These are phyloP conservation scores for Illadopsis cleaveri DNA, from an alignment of 2,113 vertebrate genomes.

Conservation along the genomic window DNA sequence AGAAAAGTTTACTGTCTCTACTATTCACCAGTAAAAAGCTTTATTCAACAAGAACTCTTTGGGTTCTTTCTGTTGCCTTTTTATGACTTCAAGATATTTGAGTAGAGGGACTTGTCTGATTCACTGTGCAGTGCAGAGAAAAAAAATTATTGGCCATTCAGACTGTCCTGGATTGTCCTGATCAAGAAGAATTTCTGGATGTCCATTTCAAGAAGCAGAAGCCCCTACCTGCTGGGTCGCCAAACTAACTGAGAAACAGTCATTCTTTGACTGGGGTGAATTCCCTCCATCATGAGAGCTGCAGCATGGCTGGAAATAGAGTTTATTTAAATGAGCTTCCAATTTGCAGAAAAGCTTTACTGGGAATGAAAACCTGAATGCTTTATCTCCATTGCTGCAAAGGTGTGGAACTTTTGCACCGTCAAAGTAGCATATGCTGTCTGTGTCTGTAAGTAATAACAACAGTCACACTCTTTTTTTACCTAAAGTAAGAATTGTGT, in stretches of 20 bases:
- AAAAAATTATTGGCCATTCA: too few species aligned
- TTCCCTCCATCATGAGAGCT: background rate
- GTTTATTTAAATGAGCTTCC: background rate
- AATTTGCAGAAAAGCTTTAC: background rate
- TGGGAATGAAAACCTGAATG: background rate
- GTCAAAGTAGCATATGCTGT: background rate
- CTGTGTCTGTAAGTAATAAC: background rate
- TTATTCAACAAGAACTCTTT: background rate
- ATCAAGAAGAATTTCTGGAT: background rate
- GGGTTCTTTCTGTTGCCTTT: background rate
- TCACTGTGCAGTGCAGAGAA: background rate
- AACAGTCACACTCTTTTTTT: background rate
- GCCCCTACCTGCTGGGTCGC: fast-evolving
- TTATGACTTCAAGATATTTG: background rate
- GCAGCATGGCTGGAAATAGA: fast-evolving
- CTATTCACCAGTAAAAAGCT: background rate
- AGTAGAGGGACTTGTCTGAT: background rate
- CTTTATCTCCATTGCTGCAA: background rate
- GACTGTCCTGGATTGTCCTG: background rate
- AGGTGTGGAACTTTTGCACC: background rate
- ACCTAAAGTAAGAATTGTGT: background rate
- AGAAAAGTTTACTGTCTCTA: background rate
- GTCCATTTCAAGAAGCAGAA: background rate
- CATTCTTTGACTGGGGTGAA: background rate
- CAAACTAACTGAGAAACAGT: fast-evolving